These are phyloP conservation scores for Tupaia tana DNA, from an alignment of 2,113 vertebrate genomes.

Conservation along the genomic window DNA sequence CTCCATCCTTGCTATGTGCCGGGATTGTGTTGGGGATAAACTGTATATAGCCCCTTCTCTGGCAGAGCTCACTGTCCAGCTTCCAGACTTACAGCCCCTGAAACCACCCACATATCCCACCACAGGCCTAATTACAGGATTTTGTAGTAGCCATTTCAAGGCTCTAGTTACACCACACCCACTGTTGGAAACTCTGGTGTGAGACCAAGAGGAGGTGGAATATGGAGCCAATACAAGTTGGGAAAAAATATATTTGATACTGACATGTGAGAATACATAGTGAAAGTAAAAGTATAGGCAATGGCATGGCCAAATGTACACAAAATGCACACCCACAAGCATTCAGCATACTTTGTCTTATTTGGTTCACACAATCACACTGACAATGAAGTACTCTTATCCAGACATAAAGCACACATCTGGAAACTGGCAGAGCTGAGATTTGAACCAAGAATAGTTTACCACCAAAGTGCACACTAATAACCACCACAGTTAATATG, in stretches of 20 bases:
- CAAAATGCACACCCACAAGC: neutral
- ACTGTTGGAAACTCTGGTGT: constrained; percentile 25
- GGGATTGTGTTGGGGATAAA: neutral
- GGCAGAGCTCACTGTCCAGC: neutral
- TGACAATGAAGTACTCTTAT: constrained; percentile 16
- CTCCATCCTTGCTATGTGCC: neutral
- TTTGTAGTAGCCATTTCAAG: constrained; percentile 47
- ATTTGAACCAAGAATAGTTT: neutral
- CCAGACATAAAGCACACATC: neutral
- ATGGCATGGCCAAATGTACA: neutral
- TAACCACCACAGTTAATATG: neutral
- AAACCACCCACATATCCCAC: neutral
- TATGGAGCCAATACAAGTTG: neutral
- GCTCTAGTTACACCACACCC: constrained; percentile 31
- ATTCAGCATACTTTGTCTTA: neutral
- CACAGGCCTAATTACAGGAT: constrained; percentile 23
- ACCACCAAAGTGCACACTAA: neutral
- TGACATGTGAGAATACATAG: constrained; percentile 36
- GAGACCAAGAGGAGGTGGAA: constrained; percentile 19
- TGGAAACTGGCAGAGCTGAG: constrained; percentile 24
- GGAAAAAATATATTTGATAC: neutral
- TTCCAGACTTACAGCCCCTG: neutral
- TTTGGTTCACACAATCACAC: neutral
- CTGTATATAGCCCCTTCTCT: neutral
- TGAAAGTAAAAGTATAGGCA: constrained; percentile 8